phyloP scores from a whole-genome alignment of 2,797 vertebrate genomes.

The Rhinophrynus dorsalis region DNA sequence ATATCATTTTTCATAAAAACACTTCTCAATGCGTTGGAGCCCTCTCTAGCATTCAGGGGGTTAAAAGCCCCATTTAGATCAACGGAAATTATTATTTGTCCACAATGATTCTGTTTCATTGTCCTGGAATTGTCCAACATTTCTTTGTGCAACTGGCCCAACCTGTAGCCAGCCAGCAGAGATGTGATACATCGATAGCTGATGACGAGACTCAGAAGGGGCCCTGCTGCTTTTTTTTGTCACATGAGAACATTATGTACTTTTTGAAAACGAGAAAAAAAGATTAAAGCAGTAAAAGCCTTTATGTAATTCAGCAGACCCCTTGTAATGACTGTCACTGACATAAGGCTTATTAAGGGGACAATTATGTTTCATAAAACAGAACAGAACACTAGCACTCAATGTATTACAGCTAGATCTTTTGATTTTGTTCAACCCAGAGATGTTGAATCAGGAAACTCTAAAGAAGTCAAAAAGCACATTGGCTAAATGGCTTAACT shows the following conservation, averaged over 20 bases:
- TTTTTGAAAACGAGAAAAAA: slow-evolving; percentile 57
- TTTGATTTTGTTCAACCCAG: slow-evolving; percentile 57
- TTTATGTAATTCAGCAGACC: slow-evolving; percentile 66
- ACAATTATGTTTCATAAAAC: slow-evolving; percentile 64
- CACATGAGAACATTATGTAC: slow-evolving; percentile 66
- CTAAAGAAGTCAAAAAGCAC: no score
- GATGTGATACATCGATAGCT: not conserved
- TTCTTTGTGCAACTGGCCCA: no score
- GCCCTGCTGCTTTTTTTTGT: slow-evolving; percentile 62
- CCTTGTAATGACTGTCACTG: slow-evolving; percentile 66
- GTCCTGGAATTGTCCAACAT: no score
- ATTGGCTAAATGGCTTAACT: no score
- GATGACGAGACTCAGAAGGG: not conserved
- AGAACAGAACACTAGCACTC: slow-evolving; percentile 65
- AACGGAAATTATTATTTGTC: no score
- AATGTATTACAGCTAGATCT: slow-evolving; percentile 64
- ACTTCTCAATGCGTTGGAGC: no score
- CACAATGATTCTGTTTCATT: no score
- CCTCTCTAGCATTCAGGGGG: no score
- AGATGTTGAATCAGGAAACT: slow-evolving; percentile 25
- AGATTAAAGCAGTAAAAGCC: slow-evolving; percentile 72
- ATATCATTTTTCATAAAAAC: no score
- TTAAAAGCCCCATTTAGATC: no score
- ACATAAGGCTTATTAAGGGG: slow-evolving; percentile 66
- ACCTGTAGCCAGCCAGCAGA: not conserved